These are phyloP conservation scores for Geotrupes spiniger DNA, from an alignment of 2,888 invertebrate genomes.

Conservation along the genomic window DNA sequence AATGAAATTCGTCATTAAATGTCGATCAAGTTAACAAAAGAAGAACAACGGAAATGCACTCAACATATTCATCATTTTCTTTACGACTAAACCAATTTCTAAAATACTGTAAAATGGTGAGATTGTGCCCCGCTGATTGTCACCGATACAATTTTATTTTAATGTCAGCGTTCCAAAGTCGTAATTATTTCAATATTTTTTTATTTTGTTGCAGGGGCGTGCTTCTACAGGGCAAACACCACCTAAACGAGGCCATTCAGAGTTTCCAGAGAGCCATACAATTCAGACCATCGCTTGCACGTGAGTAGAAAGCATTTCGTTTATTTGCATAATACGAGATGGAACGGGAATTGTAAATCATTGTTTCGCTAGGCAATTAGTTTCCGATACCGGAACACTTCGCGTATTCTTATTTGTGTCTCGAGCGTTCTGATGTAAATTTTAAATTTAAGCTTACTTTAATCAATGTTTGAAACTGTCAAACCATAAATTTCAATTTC, in stretches of 20 bases:
- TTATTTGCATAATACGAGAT: slow-evolving; percentile 3
- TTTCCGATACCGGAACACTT: neutral
- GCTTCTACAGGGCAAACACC: slow-evolving; percentile 82
- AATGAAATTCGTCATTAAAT: too few relatives aligned
- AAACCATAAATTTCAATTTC: too few relatives aligned
- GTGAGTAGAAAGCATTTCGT: slow-evolving; percentile 61
- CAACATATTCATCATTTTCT: slow-evolving; percentile 30
- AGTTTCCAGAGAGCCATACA: slow-evolving; percentile 90
- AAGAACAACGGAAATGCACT: neutral
- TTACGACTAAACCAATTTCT: slow-evolving; percentile 28
- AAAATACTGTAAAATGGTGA: slow-evolving; percentile 23
- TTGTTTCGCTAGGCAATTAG: neutral
- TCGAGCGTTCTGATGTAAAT: neutral
- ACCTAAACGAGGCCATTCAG: slow-evolving; percentile 83
- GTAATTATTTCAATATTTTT: slow-evolving; percentile 28
- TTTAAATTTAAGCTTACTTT: too few relatives aligned
- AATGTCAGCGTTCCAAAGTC: slow-evolving; percentile 23
- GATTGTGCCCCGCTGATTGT: slow-evolving; percentile 37
- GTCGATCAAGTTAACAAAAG: neutral
- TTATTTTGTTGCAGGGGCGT: slow-evolving; percentile 77
- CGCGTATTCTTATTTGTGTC: slow-evolving; percentile 8
- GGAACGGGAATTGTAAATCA: neutral
- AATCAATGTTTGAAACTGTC: too few relatives aligned
- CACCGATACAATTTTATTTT: slow-evolving; percentile 24
- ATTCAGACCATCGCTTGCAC: slow-evolving; percentile 88